Evolutionary conservation across 2,888 invertebrate species (phyloP).

Genomic region (Bugula neritina): DNA sequence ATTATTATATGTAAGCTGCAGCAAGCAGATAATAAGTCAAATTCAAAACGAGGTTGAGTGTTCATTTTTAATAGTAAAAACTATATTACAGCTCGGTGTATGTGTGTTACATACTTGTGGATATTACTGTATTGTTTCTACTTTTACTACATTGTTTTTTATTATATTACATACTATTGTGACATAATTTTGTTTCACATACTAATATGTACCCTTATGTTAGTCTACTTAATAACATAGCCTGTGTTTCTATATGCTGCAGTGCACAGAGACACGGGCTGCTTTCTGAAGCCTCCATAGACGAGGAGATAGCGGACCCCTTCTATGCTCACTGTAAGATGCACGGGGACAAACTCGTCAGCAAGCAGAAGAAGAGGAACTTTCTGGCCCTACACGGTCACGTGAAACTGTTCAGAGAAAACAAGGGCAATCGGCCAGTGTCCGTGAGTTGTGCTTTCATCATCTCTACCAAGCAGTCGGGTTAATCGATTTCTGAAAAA

Average conservation of each 20-base stretch:
- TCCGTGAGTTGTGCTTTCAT: neutral
- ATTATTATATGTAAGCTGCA: too few species aligned
- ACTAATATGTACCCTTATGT: too few species aligned
- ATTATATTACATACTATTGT: too few species aligned
- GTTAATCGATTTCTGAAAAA: too few species aligned
- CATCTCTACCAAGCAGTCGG: too few species aligned
- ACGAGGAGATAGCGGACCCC: conserved; percentile 70
- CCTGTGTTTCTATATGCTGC: conserved; percentile 31
- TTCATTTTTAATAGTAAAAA: too few species aligned
- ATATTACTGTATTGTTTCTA: neutral
- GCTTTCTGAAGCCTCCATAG: conserved; percentile 73
- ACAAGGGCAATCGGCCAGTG: conserved; percentile 8
- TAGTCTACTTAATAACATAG: too few species aligned
- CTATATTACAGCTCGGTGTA: too few species aligned
- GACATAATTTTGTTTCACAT: too few species aligned
- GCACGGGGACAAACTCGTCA: conserved; percentile 84
- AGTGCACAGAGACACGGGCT: conserved; percentile 90
- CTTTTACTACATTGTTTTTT: too few species aligned
- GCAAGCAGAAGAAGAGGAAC: conserved; percentile 61
- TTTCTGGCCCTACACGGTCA: conserved; percentile 80
- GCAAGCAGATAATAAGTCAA: too few species aligned
- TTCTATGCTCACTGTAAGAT: conserved; percentile 94
- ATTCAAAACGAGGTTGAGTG: too few species aligned
- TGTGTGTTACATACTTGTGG: neutral
- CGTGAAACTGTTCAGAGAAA: conserved; percentile 59